phyloP scores from a whole-genome alignment of 2,113 vertebrate genomes.

The Trogon surrucura region DNA sequence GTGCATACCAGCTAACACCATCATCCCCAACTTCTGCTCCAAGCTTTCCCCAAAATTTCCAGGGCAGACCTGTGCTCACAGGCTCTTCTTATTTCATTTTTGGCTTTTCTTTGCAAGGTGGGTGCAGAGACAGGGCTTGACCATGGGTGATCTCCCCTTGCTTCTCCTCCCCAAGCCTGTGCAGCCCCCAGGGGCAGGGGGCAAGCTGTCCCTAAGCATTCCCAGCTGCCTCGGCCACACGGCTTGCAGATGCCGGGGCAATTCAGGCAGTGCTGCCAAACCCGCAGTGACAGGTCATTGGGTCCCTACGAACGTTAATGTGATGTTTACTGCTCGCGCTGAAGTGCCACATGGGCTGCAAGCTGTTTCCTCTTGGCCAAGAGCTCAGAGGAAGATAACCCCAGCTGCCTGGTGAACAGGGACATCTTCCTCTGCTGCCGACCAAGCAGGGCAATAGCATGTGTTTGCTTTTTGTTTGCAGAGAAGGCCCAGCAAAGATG shows the following conservation, averaged over 20 bases:
- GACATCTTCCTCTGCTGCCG: background rate
- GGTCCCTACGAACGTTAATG: background rate
- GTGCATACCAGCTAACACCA: accelerated
- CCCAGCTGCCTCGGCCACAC: background rate
- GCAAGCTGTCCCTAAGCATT: background rate
- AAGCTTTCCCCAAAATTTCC: background rate
- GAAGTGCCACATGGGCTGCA: conserved; percentile 59
- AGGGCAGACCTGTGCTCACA: background rate
- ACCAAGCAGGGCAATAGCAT: background rate
- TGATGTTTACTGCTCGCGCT: background rate
- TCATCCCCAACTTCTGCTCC: background rate
- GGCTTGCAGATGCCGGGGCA: background rate
- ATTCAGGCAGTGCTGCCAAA: background rate
- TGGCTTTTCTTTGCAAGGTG: background rate
- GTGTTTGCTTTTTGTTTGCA: background rate
- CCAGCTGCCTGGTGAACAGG: background rate
- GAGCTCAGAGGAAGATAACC: background rate
- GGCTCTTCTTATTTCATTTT: background rate
- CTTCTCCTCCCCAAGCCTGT: accelerated
- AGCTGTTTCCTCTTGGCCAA: conserved; percentile 49
- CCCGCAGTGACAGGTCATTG: conserved; percentile 14
- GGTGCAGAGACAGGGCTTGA: background rate
- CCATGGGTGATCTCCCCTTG: accelerated
- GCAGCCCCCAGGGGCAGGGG: background rate
- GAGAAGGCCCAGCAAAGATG: background rate